Base-by-base conservation (phyloP, 2,797 vertebrate species). In the Sebastes itinus region DNA sequence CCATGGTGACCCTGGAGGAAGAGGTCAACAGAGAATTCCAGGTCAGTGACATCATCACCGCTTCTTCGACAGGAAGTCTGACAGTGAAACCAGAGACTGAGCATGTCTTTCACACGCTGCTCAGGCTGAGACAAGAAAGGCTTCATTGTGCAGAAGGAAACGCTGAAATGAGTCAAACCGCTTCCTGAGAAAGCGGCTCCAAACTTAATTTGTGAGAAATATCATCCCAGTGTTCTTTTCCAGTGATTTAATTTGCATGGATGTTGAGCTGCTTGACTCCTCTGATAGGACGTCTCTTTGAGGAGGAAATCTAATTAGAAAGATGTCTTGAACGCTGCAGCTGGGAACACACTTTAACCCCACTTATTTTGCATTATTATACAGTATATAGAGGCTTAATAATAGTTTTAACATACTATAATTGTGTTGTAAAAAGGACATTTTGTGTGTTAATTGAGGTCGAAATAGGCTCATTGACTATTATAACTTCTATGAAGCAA, bases 1-100 rank as follows among this genome's bases (percentile, higher is more conserved):
- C 96, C 96, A 96, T 1, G 93, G 93, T 25, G 78, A 91, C 64
- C 25, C 77, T 35, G 78, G 54, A 65, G 77, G 18, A 83, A 1
- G 0, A 27, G 54, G 67, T 66, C 60, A 72, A 72, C 42, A 58
- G 33, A 72, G 28, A 82, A 88, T 69, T 75, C 76, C 74, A 59
- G 71, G 80, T 87, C 75, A 73, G 68, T 91, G 87, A 90, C 75
- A 84, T 92, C 88, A 92, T 12, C 33, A 35, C 46, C 22, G 3
- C 66, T 75, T 42, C 62, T 77, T 80, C 49, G 16, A 49, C 42
- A 49, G 42, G 16, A 49, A 49, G 42, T 18, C 42, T 49, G 35
- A 38, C 2, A 38, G 49, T 72, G 83, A 88, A 91, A 89, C 70
- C 84, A 55, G 72, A 85, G 64, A 73, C 68, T 69, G 78, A 79